Conservation (phyloP, 2,113 vertebrate genomes). For the Anoura caudifer region DNA sequence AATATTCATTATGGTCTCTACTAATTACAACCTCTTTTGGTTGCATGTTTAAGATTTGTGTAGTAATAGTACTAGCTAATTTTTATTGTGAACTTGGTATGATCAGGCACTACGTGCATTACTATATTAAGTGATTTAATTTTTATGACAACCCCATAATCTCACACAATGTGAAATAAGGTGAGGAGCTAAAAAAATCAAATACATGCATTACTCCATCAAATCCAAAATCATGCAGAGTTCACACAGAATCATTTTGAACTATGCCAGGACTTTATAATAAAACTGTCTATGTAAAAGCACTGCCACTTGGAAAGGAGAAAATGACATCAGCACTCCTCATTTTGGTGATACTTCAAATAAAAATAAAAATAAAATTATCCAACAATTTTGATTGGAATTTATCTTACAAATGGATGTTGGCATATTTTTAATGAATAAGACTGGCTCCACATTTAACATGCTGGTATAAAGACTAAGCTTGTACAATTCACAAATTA, state of each 20-base stretch:
- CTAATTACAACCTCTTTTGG: not conserved
- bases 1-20: not conserved
- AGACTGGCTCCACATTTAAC: not conserved
- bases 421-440: not conserved
- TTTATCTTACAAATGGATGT: not conserved
- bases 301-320: not conserved
- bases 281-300: not conserved
- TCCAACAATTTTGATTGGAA: not conserved
- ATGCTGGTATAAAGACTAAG: not conserved
- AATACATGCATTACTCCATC: not conserved
- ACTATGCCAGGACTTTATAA: not conserved
- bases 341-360: not conserved
- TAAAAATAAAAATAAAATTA: slow-evolving; percentile 9
- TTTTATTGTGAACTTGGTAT: not conserved
- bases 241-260: not conserved
- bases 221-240: not conserved
- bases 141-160: not conserved
- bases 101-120: not conserved
- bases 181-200: not conserved
- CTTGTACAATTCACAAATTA: not conserved
- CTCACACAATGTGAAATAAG: not conserved
- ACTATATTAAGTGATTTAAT: not conserved
- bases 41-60: not conserved
- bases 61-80: not conserved
- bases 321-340: not conserved